Conservation (phyloP, 2,113 vertebrate genomes). For the Clarias magur region DNA sequence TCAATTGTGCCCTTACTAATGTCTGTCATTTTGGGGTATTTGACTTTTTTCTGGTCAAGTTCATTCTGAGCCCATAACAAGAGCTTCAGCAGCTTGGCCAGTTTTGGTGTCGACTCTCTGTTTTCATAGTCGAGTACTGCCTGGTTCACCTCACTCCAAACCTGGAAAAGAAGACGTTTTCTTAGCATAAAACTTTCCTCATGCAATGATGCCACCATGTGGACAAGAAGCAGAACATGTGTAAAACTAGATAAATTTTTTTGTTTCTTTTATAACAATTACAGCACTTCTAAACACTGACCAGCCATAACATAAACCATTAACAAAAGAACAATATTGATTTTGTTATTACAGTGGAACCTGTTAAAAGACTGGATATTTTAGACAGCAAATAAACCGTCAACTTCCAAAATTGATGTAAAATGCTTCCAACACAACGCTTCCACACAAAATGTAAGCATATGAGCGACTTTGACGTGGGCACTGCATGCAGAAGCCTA, state of each 20-base stretch:
- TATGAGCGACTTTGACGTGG: too few species aligned
- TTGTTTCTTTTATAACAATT: neutral
- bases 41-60: slow-evolving; percentile 99
- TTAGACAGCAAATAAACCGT: too few species aligned
- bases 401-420: too few species aligned
- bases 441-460: too few species aligned
- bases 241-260: neutral
- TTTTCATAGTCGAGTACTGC: slow-evolving; percentile 93
- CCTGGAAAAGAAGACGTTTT: slow-evolving; percentile 71
- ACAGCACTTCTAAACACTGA: neutral
- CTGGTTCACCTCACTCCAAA: slow-evolving; percentile 99
- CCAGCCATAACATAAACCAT: too few species aligned
- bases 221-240: neutral
- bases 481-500: too few species aligned
- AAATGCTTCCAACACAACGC: too few species aligned
- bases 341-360: too few species aligned
- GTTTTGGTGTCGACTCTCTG: slow-evolving; percentile 93
- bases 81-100: slow-evolving; percentile 96
- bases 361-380: too few species aligned
- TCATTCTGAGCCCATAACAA: slow-evolving; percentile 99
- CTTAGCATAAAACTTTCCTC: neutral
- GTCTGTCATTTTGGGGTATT: slow-evolving; percentile 99
- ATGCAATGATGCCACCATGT: neutral
- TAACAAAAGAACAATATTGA: too few species aligned
- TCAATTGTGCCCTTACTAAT: slow-evolving; percentile 98